Evolutionary conservation across 2,888 invertebrate genomes (phyloP).

Genomic region (Trileptium ribeirensis): DNA sequence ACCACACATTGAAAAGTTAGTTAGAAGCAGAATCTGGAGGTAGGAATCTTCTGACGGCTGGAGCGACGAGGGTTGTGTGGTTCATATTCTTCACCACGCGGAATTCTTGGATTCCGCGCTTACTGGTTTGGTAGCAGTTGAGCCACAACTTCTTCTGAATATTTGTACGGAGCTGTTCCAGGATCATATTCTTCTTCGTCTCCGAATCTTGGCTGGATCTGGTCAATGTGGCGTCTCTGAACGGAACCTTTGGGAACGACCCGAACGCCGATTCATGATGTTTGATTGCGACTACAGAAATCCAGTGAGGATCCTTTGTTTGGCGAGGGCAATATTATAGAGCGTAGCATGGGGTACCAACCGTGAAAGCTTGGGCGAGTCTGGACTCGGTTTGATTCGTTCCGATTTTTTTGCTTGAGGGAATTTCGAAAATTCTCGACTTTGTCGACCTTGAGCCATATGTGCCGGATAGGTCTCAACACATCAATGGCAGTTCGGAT

Average conservation of each 20-base stretch:
- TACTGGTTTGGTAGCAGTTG: no score
- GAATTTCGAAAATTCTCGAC: no score
- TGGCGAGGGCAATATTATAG: slow-evolving; percentile 20
- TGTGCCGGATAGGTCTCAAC: slow-evolving; percentile 14
- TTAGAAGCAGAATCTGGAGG: neutral
- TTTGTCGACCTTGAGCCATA: slow-evolving; percentile 21
- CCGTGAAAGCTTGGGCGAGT: neutral
- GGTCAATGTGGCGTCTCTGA: slow-evolving; percentile 24
- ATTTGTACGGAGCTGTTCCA: neutral
- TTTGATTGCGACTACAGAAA: slow-evolving; percentile 20
- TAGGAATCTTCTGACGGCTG: no score
- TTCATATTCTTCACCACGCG: neutral
- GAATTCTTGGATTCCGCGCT: neutral
- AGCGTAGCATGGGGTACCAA: neutral
- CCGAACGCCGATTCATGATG: slow-evolving; percentile 18
- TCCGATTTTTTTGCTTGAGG: neutral
- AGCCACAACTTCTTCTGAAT: no score
- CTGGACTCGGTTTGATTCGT: neutral
- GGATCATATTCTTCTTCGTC: slow-evolving; percentile 16
- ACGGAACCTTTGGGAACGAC: slow-evolving; percentile 18
- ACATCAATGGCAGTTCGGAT: slow-evolving; percentile 13
- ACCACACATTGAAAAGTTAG: no score
- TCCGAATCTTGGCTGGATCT: slow-evolving; percentile 17
- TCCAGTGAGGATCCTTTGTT: slow-evolving; percentile 20
- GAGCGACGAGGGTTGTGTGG: neutral